Evolutionary conservation across 2,113 vertebrate genomes (phyloP).

Genomic region (Cettia cetti): DNA sequence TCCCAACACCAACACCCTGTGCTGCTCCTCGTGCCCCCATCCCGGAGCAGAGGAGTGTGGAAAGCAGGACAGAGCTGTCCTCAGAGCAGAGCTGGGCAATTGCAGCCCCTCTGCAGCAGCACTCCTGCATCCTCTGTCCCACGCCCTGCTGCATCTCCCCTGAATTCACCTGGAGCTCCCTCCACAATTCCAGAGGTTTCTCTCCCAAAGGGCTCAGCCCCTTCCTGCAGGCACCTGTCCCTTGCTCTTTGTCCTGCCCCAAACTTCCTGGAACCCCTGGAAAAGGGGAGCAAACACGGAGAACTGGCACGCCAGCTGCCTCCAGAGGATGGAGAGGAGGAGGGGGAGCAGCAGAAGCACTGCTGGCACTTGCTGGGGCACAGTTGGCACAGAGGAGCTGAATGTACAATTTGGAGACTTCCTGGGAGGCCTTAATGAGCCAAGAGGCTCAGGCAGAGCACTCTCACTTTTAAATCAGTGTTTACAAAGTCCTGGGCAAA

Average conservation of each 20-base stretch:
- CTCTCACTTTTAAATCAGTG: neutral
- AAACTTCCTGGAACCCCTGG: neutral
- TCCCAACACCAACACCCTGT: neutral
- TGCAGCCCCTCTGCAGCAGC: neutral
- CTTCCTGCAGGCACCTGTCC: neutral
- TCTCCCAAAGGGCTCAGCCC: neutral
- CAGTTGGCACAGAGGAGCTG: neutral
- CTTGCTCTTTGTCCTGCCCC: neutral
- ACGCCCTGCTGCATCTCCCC: accelerated
- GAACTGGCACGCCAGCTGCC: neutral
- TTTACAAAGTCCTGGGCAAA: neutral
- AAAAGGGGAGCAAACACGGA: neutral
- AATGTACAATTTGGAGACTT: neutral
- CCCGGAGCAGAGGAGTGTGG: neutral
- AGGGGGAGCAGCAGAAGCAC: neutral
- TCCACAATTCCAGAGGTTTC: no score
- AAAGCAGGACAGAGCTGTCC: neutral
- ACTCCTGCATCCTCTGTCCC: neutral
- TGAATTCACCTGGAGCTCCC: neutral
- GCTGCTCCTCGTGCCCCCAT: neutral
- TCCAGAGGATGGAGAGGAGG: neutral
- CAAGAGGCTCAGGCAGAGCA: neutral
- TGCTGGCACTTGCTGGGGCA: conserved; percentile 3
- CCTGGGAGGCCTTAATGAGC: conserved; percentile 4
- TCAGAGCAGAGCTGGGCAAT: neutral